Conservation (phyloP, 2,113 vertebrate species). For the Electrona antarctica region DNA sequence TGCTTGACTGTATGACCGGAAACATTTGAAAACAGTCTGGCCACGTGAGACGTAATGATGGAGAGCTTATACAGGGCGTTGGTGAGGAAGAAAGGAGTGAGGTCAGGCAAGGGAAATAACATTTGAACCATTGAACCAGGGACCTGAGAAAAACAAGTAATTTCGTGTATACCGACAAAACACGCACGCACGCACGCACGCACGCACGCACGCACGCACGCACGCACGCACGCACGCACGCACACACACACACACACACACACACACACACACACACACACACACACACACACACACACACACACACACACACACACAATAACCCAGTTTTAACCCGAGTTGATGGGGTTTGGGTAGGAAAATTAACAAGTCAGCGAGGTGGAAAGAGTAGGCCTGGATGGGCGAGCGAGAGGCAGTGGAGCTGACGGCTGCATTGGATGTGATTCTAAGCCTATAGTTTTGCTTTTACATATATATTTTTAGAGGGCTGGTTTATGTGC, state of each 20-base stretch:
- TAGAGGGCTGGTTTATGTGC: not conserved
- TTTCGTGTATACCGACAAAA: conserved; percentile 37
- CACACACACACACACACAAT: conserved; percentile 30
- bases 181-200: conserved; percentile 19
- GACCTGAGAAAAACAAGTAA: conserved; percentile 50
- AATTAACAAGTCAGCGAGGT: conserved; percentile 70
- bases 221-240: conserved; percentile 21
- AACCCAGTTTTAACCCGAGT: conserved; percentile 47
- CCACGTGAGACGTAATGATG: conserved; percentile 5
- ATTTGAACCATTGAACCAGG: conserved; percentile 45
- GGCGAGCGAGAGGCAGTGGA: conserved; percentile 58
- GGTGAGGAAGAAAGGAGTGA: conserved; percentile 66
- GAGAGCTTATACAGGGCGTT: conserved; percentile 60
- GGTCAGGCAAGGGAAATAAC: conserved; percentile 56
- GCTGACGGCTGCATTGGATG: conserved; percentile 68
- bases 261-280: conserved; percentile 27
- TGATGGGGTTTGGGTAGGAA: conserved; percentile 56
- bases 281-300: conserved; percentile 31
- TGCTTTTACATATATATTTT: conserved; percentile 29
- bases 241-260: conserved; percentile 20
- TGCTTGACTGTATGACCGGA: too few relatives aligned
- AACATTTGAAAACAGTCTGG: too few relatives aligned
- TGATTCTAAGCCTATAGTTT: conserved; percentile 63
- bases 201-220: conserved; percentile 24
- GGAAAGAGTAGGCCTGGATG: conserved; percentile 60